Percentiles rank a stretch among this genome's conserved stretches.
These are phyloP conservation scores for Drosophila hydei DNA, from an alignment of 1,140 invertebrate genomes.

Conservation along the genomic window DNA sequence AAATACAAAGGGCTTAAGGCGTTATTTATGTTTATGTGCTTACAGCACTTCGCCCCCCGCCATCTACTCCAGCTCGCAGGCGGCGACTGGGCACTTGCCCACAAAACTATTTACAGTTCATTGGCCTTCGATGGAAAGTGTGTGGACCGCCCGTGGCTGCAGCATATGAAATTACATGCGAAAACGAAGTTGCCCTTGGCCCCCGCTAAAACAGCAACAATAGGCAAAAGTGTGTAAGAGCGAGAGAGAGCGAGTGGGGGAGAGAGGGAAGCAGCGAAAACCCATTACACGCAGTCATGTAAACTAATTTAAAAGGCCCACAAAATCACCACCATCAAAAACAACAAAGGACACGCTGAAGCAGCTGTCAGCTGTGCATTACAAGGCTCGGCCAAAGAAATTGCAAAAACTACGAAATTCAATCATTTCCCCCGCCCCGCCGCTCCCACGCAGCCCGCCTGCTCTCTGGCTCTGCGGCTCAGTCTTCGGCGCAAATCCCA, in stretches of 20 bases:
- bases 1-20: conserved; percentile 7
- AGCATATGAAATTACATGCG: conserved; percentile 70
- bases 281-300: conserved; percentile 79
- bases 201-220: conserved; percentile 29
- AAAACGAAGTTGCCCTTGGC: conserved; percentile 35
- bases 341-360: conserved; percentile 66
- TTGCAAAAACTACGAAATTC: conserved; percentile 70
- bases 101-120: conserved; percentile 66
- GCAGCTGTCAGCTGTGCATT: conserved; percentile 82
- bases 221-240: not conserved
- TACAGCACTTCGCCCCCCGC: not conserved
- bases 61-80: no score
- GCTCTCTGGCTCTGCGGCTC: not conserved
- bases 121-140: conserved; percentile 26
- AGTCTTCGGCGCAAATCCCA: conserved; percentile 9
- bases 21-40: conserved; percentile 2
- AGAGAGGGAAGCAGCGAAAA: conserved; percentile 27
- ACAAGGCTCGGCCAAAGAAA: conserved; percentile 63
- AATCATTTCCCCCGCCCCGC: conserved; percentile 35
- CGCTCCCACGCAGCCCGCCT: not conserved
- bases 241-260: not conserved
- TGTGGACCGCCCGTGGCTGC: conserved; percentile 62
- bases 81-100: conserved; percentile 28
- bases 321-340: conserved; percentile 73
- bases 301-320: conserved; percentile 82